Base-by-base conservation (phyloP, 1,140 invertebrate genomes). In the Apis florea region DNA sequence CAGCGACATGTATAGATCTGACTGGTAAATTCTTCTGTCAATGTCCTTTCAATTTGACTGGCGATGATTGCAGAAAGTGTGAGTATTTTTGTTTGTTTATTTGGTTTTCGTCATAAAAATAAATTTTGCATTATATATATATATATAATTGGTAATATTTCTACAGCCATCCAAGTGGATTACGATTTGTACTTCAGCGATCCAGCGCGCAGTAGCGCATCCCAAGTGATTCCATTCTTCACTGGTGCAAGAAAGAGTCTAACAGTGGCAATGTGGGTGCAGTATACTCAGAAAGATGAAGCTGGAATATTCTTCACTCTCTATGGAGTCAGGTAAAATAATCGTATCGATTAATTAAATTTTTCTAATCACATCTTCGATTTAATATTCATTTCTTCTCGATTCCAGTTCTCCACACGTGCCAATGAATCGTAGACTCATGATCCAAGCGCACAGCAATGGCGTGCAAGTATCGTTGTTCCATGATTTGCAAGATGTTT, bases 171-270 rank as follows among this genome's bases (percentile, higher is more conserved):
- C 71, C 98, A 98, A 93, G 98, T 98, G 12, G 98, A 99, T 92
- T 99, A 99, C 90, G 98, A 99, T 90, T 93, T 99, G 2, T 98
- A 98, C 95, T 98, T 99, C 90, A 98, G 97, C 89, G 98, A 99
- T 92, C 96, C 97, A 68, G 94, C 96, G 47, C 95, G 97, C 17
- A 98, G 98, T 74, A 98, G 97, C 85, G 98, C 98, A 13, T 96
- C 97, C 51, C 96, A 98, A 94, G 95, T 97, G 21, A 96, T 98
- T 88, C 98, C 98, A 74, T 98, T 99, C 94, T 96, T 96, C 84
- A 96, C 97, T 8, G 96, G 96, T 11, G 94, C 95, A 24, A 95
- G 96, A 59, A 95, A 95, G 83, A 97, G 97, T 91, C 93, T 99
- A 15, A 98, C 98, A 0, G 94, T 99, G 47, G 98, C 97, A 12